Evolutionary conservation across 1,140 invertebrate genomes (phyloP), one percentile per base, ranked within the genome.

Genomic region (Maniola jurtina): DNA sequence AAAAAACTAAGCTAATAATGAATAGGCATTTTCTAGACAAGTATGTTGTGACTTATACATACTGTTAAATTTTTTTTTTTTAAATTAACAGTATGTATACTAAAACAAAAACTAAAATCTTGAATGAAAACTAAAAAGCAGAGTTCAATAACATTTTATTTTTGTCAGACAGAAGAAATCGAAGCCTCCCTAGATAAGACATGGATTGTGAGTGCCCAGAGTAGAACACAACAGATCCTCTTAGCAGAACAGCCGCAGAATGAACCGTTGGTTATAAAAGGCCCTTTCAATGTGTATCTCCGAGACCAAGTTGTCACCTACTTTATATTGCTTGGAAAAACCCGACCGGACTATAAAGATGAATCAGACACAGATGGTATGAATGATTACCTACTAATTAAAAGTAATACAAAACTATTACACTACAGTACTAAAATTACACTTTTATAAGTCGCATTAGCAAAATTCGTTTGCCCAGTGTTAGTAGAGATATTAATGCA

Each of bases 181-280:
- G 91, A 94, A 72, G 95, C 96, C 76, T 93, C 96, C 5, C 80
- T 96, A 8, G 98, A 99, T 68, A 93, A 97, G 76, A 99, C 98
- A 0, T 99, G 98, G 97, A 96, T 99, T 70, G 95, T 98, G 0
- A 98, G 96, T 86, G 96, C 94, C 0, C 97, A 98, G 83, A 97
- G 96, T 89, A 92, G 93, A 35, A 88, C 89, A 6, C 98, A 99
- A 85, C 92, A 93, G 66, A 81, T 94, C 42, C 88, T 99, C 16
- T 80, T 99, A 11, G 77, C 89, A n/a, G 90, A 94, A 64, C 95
- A 98, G 77, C 92, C 93, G 0, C 73, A 81, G n/a, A 91, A 94
- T 52, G 90, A 93, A 55, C 93, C 98, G 0, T 80, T 98, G 16
- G 96, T 94, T 81, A 95, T 99, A 0, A 97, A 99, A 89, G 98